Percentiles rank a stretch among this genome's conserved stretches.
phyloP scores from a whole-genome alignment of 2,113 vertebrate genomes.

The Thamnaconus septentrionalis region DNA sequence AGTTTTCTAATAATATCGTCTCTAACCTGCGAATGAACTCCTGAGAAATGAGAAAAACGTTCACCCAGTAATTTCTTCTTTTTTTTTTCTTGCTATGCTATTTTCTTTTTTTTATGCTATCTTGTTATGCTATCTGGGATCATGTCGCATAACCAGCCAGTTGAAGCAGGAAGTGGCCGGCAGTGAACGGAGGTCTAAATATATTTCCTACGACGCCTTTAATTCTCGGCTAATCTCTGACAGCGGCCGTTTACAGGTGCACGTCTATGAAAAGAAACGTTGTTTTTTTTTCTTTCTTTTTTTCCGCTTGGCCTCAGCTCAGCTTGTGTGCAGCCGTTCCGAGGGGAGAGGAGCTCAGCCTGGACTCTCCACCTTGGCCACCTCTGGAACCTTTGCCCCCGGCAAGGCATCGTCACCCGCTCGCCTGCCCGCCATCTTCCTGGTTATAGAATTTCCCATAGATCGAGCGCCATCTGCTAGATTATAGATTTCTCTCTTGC shows the following conservation, averaged over 20 bases:
- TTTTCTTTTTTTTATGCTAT: no score
- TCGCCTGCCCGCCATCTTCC: conserved; percentile 36
- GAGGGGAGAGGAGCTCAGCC: conserved; percentile 22
- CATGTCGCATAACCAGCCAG: no score
- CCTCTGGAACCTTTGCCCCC: conserved; percentile 16
- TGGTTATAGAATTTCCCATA: conserved; percentile 74
- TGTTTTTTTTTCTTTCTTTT: not conserved
- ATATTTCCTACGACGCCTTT: no score
- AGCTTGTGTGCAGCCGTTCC: not conserved
- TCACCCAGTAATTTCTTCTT: no score
- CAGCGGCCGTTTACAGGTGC: conserved; percentile 34
- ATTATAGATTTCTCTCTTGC: conserved; percentile 77
- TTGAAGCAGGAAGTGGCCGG: no score
- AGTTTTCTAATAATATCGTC: no score
- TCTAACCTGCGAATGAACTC: no score
- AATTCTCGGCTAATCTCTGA: conserved; percentile 6
- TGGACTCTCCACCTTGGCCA: conserved; percentile 6
- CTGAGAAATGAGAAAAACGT: no score
- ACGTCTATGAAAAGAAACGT: conserved; percentile 37
- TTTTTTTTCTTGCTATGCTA: no score
- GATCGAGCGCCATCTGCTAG: conserved; percentile 77
- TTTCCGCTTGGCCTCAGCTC: no score
- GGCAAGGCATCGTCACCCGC: conserved; percentile 30
- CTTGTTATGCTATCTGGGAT: no score
- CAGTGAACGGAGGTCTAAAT: no score